Conservation (phyloP, 2,888 invertebrate genomes). For the Dryococelus australis region DNA sequence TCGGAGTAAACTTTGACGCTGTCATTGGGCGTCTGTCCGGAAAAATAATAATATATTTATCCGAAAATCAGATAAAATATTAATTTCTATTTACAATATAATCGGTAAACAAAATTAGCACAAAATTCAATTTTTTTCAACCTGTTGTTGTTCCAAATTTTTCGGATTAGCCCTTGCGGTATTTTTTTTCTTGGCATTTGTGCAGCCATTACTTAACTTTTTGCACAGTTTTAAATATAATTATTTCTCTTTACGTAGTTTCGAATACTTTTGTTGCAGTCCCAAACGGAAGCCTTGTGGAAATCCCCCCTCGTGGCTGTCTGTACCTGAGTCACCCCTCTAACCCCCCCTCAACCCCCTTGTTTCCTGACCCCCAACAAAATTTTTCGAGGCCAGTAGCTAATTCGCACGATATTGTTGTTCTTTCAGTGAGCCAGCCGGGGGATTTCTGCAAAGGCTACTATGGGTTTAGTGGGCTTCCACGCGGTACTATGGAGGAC, state of each 20-base stretch:
- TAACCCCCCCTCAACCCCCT: background rate
- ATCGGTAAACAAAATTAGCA: too few relatives aligned
- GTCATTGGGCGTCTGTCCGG: too few relatives aligned
- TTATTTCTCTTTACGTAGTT: background rate
- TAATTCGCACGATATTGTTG: constrained; percentile 24
- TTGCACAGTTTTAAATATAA: background rate
- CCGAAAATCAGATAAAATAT: too few relatives aligned
- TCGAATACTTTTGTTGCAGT: constrained; percentile 26
- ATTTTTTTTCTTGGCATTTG: too few relatives aligned
- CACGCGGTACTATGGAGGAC: constrained; percentile 66
- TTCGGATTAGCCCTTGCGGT: too few relatives aligned
- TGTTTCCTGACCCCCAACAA: background rate
- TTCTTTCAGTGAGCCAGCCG: constrained; percentile 60
- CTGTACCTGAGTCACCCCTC: background rate
- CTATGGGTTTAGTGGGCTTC: constrained; percentile 73
- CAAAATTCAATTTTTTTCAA: too few relatives aligned
- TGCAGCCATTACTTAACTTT: too few relatives aligned
- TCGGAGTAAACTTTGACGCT: too few relatives aligned
- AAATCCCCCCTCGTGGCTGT: constrained; percentile 30
- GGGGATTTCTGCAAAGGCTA: constrained; percentile 84
- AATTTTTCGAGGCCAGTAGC: constrained; percentile 12
- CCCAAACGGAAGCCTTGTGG: constrained; percentile 27
- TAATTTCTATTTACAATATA: too few relatives aligned
- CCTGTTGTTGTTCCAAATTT: too few relatives aligned
- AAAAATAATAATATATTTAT: too few relatives aligned